Evolutionary conservation across 2,888 invertebrate species (phyloP), one percentile per base, ranked within the genome.

Genomic region (Microdon myrmicae): DNA sequence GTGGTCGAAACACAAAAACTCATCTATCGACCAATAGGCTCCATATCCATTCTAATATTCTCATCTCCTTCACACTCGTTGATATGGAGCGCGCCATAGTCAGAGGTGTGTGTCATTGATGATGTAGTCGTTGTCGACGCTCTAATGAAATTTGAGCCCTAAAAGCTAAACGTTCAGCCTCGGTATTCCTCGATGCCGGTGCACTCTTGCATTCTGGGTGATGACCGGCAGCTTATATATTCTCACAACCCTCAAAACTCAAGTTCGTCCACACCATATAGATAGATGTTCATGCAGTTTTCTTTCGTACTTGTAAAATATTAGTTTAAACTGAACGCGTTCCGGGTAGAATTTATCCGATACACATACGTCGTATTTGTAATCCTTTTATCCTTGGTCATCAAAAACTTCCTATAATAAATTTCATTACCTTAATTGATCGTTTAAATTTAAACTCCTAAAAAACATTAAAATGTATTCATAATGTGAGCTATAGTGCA

Each of bases 1-100:
- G 49, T 49, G 41, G 51, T 47, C 58, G 38, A 64, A 64, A 58
- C 47, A 64, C 58, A 58, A 64, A 64, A 64, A 53, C 64, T 47
- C 56, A 64, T 64, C 64, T 64, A 64, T 58, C 64, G 64, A 64
- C 64, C 64, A 64, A 64, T 64, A 64, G 64, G 64, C 64, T 64
- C 47, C 53, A 64, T 51, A 64, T 64, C 32, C 47, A 45, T 47
- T 58, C 64, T 56, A 64, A 64, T 64, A 56, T 41, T 45, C 35
- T 64, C 32, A 43, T 64, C 64, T 64, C 64, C 58, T 56, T 64
- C 58, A 58, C 64, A 64, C 64, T 64, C 51, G 37, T 53, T 56
- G 14, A 38, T 37, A 8, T 34, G 20, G 28, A 26, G 44, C 31
- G 45, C 31, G 35, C 8, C 37, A 7, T 2, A 10, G 34, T 5